Evolutionary conservation across 2,888 invertebrate genomes (phyloP), one percentile per base, ranked within the genome.

Genomic region (Ectobius pallidus): DNA sequence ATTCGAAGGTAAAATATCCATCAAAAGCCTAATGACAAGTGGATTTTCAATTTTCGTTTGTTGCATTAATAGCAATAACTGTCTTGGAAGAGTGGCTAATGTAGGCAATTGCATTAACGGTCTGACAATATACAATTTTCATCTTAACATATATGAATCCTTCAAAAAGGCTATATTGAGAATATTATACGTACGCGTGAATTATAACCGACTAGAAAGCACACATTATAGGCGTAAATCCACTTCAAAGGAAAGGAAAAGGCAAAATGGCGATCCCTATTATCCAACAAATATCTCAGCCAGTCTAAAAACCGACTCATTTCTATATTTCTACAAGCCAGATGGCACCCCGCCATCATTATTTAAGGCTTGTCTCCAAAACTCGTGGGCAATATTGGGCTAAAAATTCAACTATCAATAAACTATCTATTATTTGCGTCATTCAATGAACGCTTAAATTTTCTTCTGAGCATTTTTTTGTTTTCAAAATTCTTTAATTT

Each of bases 281-380:
- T 46, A 61, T 69, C 61, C 72, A 75, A 71, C 75, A 75, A 74
- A 75, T 72, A 70, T 39, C 61, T 49, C 34, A 69, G 68, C 68
- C 72, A 61, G 69, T 72, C 61, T 46, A 74, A 74, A 74, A 75
- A 74, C 74, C 71, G 71, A 67, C 73, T 74, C 73, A 75, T 74
- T 74, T 70, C 75, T 67, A 69, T 75, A 73, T 71, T 73, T 75
- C 65, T 58, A 70, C 55, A 71, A 69, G 62, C 69, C 73, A 73
- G 73, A 74, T 70, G 73, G 74, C 70, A 71, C 67, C 72, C 74
- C 75, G 75, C 75, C 75, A 75, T 75, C 73, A 70, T 75, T 71
- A 73, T 71, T 71, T 65, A 34, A 69, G 25, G 34, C 39, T 58
- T n/a, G 58, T 30, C 58, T 25, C 58, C 58, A 58, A 58, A 58